Percentiles rank a stretch among this genome's conserved stretches.
phyloP scores from a whole-genome alignment of 2,888 invertebrate species.

The Lasius fuliginosus region DNA sequence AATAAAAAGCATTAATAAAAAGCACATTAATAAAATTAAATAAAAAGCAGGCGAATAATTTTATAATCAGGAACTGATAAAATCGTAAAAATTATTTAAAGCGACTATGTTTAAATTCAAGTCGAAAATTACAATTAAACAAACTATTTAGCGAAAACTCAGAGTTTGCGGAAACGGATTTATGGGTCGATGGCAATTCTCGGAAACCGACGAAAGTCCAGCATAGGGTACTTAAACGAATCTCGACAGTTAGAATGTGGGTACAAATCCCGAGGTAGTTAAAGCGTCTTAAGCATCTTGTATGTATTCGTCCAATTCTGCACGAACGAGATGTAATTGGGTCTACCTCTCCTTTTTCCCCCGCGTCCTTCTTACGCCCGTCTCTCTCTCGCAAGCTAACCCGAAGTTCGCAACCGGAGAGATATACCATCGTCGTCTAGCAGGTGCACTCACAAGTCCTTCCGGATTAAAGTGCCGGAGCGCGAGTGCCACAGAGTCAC shows the following conservation, averaged over 20 bases:
- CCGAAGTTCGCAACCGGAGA: conserved; percentile 57
- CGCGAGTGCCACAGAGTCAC: conserved; percentile 55
- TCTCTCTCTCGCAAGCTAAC: conserved; percentile 52
- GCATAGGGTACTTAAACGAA: conserved; percentile 67
- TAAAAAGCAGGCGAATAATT: not conserved
- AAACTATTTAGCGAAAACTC: not conserved
- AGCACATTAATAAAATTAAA: not conserved
- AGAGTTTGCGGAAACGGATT: conserved; percentile 4
- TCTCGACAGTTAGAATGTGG: conserved; percentile 66
- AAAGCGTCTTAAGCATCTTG: conserved; percentile 75
- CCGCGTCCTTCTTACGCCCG: conserved; percentile 18
- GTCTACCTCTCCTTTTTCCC: conserved; percentile 64
- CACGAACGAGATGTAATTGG: conserved; percentile 78
- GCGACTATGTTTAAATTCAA: not conserved
- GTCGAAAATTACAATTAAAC: not conserved
- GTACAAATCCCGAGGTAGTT: conserved; percentile 75
- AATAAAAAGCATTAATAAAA: not conserved
- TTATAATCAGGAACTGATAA: not conserved
- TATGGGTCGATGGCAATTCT: conserved; percentile 34
- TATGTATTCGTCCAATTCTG: conserved; percentile 74
- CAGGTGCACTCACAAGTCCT: conserved; percentile 66
- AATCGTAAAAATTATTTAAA: not conserved
- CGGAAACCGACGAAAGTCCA: conserved; percentile 51
- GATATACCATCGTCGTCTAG: conserved; percentile 50
- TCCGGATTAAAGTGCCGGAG: conserved; percentile 65